Evolutionary conservation across 2,797 vertebrate species (phyloP).

Genomic region (Enteromius thamalakanensis): DNA sequence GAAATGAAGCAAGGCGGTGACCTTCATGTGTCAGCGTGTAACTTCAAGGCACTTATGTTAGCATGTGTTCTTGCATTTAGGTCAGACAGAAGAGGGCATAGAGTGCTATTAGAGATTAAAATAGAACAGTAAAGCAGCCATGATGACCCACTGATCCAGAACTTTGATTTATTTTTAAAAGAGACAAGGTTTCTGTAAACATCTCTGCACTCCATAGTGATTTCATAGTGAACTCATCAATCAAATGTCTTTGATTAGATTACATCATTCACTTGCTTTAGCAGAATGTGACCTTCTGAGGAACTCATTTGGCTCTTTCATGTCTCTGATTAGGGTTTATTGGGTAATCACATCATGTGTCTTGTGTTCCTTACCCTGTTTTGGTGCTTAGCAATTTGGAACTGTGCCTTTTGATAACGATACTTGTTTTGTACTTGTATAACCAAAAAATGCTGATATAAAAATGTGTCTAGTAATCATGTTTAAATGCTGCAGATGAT

Average conservation of each 20-base stretch:
- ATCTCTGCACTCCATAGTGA: background rate
- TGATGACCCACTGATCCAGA: slow-evolving; percentile 20
- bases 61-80: slow-evolving; percentile 40
- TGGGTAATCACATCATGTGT: slow-evolving; percentile 52
- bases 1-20: slow-evolving; percentile 17
- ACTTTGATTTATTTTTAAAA: slow-evolving; percentile 10
- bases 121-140: slow-evolving; percentile 32
- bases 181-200: slow-evolving; percentile 5
- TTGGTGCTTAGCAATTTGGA: background rate
- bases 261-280: slow-evolving; percentile 40
- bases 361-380: slow-evolving; percentile 30
- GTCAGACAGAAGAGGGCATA: slow-evolving; percentile 29
- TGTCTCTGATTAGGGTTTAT: slow-evolving; percentile 47
- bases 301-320: slow-evolving; percentile 43
- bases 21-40: slow-evolving; percentile 15
- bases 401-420: background rate
- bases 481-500: background rate
- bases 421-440: background rate
- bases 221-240: slow-evolving; percentile 44
- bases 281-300: slow-evolving; percentile 10
- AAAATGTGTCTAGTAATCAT: background rate
- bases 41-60: slow-evolving; percentile 38
- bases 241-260: slow-evolving; percentile 52
- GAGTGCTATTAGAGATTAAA: slow-evolving; percentile 28
- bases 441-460: background rate